Conservation (phyloP, 1,140 invertebrate genomes). For the Scaptomyza montana region DNA sequence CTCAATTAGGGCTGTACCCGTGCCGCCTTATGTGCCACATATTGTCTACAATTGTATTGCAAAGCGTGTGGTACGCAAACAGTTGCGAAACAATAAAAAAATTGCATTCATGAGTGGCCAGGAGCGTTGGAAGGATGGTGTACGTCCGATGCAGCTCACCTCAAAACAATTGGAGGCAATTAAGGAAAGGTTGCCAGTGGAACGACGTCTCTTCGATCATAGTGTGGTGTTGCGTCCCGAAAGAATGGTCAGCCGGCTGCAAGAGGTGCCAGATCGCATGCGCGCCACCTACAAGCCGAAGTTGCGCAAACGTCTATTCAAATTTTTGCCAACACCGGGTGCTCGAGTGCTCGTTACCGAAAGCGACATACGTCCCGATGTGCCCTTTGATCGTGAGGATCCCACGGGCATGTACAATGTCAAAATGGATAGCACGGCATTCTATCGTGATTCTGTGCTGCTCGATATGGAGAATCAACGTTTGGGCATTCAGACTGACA, state of each 20-base stretch:
- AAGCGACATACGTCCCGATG: constrained; percentile 57
- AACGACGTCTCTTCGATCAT: constrained; percentile 55
- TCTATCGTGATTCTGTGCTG: constrained; percentile 58
- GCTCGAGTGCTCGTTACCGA: constrained; percentile 73
- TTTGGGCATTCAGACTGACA: background rate
- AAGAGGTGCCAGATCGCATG: constrained; percentile 59
- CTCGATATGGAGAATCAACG: constrained; percentile 17
- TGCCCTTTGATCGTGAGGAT: constrained; percentile 56
- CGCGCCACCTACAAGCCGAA: constrained; percentile 56
- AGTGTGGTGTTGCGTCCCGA: constrained; percentile 37
- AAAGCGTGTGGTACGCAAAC: constrained; percentile 60
- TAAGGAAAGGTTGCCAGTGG: constrained; percentile 53
- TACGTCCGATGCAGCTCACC: constrained; percentile 55
- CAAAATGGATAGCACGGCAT: constrained; percentile 47
- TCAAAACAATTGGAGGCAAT: constrained; percentile 55
- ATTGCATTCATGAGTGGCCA: constrained; percentile 72
- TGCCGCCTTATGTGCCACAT: constrained; percentile 38
- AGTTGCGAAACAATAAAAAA: constrained; percentile 77
- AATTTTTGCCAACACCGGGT: constrained; percentile 68
- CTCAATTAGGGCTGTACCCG: constrained; percentile 23
- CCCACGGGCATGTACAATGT: constrained; percentile 56
- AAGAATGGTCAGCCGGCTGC: constrained; percentile 36
- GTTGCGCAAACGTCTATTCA: constrained; percentile 70
- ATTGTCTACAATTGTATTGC: constrained; percentile 69
- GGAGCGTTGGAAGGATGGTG: constrained; percentile 69